Conservation (phyloP, 1,140 invertebrate genomes). For the Rhynchophorus ferrugineus region DNA sequence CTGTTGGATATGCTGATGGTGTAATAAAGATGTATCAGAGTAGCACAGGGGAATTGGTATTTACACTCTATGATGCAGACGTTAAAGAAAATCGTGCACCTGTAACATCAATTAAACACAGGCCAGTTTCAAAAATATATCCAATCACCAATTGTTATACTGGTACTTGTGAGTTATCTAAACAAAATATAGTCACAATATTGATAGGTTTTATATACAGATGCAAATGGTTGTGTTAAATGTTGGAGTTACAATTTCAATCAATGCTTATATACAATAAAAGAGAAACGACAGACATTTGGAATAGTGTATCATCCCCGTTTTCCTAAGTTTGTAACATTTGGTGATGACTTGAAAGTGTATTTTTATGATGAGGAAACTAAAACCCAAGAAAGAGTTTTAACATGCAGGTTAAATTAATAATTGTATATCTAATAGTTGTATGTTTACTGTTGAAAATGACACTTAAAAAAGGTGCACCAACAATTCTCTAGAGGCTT, state of each 20-base stretch:
- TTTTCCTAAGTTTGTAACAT: slow-evolving; percentile 52
- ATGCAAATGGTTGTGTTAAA: slow-evolving; percentile 55
- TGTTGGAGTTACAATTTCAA: slow-evolving; percentile 55
- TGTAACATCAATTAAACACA: slow-evolving; percentile 50
- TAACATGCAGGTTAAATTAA: slow-evolving; percentile 47
- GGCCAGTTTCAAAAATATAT: slow-evolving; percentile 47
- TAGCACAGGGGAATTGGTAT: slow-evolving; percentile 38
- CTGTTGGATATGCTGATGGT: slow-evolving; percentile 49
- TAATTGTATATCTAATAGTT: background rate
- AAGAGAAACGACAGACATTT: slow-evolving; percentile 52
- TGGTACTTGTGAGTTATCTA: slow-evolving; percentile 45
- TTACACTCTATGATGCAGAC: slow-evolving; percentile 46
- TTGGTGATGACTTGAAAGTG: slow-evolving; percentile 53
- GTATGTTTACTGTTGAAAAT: no score
- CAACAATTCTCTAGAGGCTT: no score
- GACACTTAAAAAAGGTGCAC: no score
- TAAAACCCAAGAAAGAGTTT: slow-evolving; percentile 48
- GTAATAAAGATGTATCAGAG: slow-evolving; percentile 46
- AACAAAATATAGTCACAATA: background rate
- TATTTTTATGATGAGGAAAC: slow-evolving; percentile 57
- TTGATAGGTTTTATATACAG: no score
- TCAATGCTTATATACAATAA: slow-evolving; percentile 52
- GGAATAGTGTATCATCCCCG: slow-evolving; percentile 51
- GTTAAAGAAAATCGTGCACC: slow-evolving; percentile 46
- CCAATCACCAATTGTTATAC: slow-evolving; percentile 48